Base-by-base conservation (phyloP, 2,113 vertebrate species). In the Nycticorax nycticorax region DNA sequence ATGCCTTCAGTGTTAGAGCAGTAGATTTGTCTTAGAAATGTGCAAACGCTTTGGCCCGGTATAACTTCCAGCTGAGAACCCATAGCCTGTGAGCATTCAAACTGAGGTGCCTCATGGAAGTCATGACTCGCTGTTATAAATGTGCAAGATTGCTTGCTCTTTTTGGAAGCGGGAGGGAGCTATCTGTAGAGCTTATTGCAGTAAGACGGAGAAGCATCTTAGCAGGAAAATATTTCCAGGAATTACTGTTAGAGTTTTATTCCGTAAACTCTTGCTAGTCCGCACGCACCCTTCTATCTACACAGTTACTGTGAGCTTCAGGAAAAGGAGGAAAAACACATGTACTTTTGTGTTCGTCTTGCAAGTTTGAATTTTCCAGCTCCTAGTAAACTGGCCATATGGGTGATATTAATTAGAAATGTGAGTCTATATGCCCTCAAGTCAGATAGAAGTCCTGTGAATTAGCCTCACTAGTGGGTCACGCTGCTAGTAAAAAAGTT, bases 1-100 rank as follows among this genome's bases (percentile, higher is more conserved):
- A 37, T 77, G 37, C 24, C n/a, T 93, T 91, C 62, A 83, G 48
- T 84, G 67, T 62, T 89, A 37, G 7, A 97, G 77, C 45, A 73
- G 79, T 75, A 72, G 39, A 88, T 96, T 96, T 94, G 24, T 66
- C 85, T 93, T 84, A 74, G 80, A 94, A 95, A 93, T 43, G 30
- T 27, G 23, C 66, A 88, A 53, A 35, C 11, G 12, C 24, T 96
- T 92, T 97, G 88, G 67, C 50, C 74, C 71, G 59, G 15, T 87
- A 80, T 85, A 94, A 92, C 37, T 88, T 94, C 75, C 18, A 66
- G 79, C 73, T 21, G 63, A 82, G 77, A 92, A 73, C 78, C 69
- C 57, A 33, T 74, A 30, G 32, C 57, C 12, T 82, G 50, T 41
- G 32, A 93, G 87, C 62, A 33, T 55, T 85, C 59, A 37, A 28